Percentiles rank a stretch among this genome's conserved stretches.
phyloP scores from a whole-genome alignment of 2,888 invertebrate genomes.

The Lasioglossum calceatum region DNA sequence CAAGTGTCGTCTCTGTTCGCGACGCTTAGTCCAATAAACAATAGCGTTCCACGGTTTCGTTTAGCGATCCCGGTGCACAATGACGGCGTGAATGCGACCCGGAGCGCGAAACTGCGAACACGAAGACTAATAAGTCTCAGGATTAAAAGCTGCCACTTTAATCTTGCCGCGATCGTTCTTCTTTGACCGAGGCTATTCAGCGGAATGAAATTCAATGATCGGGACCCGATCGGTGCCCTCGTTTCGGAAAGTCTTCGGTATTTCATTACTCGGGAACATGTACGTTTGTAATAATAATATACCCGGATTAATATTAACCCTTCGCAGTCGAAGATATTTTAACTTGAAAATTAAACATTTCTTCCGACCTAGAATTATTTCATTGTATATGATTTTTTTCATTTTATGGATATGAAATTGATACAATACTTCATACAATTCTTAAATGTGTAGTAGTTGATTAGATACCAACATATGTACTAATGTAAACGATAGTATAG shows the following conservation, averaged over 20 bases:
- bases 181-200: constrained; percentile 1
- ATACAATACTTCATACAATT: no score
- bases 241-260: neutral
- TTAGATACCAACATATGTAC: no score
- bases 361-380: no score
- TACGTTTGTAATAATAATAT: constrained; percentile 15
- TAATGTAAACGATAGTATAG: no score
- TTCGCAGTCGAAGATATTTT: neutral
- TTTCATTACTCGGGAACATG: neutral
- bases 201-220: constrained; percentile 14
- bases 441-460: no score
- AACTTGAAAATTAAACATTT: no score
- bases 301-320: neutral
- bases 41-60: constrained; percentile 11
- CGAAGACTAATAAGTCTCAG: constrained; percentile 24
- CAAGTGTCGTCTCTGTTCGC: constrained; percentile 9
- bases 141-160: constrained; percentile 4
- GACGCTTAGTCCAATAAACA: constrained; percentile 1
- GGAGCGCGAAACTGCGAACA: constrained; percentile 27
- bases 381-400: no score
- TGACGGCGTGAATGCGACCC: constrained; percentile 14
- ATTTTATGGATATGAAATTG: no score
- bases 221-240: neutral
- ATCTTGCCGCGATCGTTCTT: neutral
- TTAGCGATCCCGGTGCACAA: constrained; percentile 3